Evolutionary conservation across 2,888 invertebrate genomes (phyloP).

Genomic region (Drosophila multiciliata): DNA sequence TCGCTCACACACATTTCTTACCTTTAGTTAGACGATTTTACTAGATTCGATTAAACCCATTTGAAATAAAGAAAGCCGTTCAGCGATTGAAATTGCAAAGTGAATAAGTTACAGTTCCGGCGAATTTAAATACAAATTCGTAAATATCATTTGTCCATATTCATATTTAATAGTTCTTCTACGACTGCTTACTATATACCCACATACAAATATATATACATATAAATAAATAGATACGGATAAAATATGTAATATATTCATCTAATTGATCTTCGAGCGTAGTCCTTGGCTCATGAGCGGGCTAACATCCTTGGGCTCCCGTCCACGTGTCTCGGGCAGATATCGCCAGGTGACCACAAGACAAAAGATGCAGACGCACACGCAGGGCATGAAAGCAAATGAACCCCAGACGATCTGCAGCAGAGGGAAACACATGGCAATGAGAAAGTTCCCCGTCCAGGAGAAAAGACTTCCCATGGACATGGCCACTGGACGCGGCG

Average conservation of each 20-base stretch:
- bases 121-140: not conserved
- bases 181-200: not conserved
- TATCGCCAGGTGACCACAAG: conserved; percentile 71
- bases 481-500: conserved; percentile 92
- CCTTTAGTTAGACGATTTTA: conserved; percentile 13
- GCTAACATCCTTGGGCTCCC: conserved; percentile 69
- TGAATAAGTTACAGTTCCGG: not conserved
- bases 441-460: conserved; percentile 94
- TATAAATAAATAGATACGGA: not conserved
- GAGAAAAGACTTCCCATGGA: conserved; percentile 93
- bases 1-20: conserved; percentile 6
- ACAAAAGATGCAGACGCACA: conserved; percentile 81
- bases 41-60: not conserved
- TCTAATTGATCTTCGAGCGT: conserved; percentile 83
- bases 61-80: not conserved
- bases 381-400: conserved; percentile 91
- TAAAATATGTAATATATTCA: not conserved
- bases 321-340: conserved; percentile 79
- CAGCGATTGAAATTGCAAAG: not conserved
- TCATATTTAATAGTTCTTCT: not conserved
- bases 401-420: conserved; percentile 88
- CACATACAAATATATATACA: not conserved
- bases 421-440: conserved; percentile 91
- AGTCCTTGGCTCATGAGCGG: conserved; percentile 86
- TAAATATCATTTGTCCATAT: not conserved